Evolutionary conservation across 2,797 vertebrate genomes (phyloP), one percentile per base, ranked within the genome.

Genomic region (Sylvilagus floridanus): DNA sequence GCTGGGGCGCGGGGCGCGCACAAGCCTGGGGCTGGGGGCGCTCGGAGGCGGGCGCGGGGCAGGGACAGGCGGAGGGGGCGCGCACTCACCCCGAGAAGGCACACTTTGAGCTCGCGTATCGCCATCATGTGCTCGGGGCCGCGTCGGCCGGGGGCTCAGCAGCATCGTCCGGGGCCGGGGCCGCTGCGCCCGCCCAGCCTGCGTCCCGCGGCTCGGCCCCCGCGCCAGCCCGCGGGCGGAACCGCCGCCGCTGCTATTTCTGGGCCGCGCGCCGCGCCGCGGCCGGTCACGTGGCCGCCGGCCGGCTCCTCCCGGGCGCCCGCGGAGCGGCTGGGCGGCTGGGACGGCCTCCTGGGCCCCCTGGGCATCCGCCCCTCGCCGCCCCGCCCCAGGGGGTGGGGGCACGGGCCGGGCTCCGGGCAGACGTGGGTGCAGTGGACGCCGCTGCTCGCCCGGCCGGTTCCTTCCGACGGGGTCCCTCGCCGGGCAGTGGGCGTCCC

Each of bases 101-200:
- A 99, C 90, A 99, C 99, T 99, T 99, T 99, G 90, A 99, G 99
- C 98, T 99, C 99, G 96, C 99, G 98, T 96, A 99, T 99, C 91
- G 99, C 99, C 99, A 99, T 99, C 97, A 98, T 98, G 97, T 97
- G 97, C 96, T 88, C 81, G 79, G 82, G 94, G 85, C 93, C 86
- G 50, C 47, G 63, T 92, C 85, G 76, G 86, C 91, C 95, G 60
- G 96, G 97, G 97, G 90, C 94, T 97, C 97, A 83, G 91, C 90
- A 90, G 95, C 94, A 95, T 94, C 95, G 97, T 97, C 97, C 96
- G 96, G 82, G 54, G 54, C 54, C 54, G 54, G 54, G 54, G 96
- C 95, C 84, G 63, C 62, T 85, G 87, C 82, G 96, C 96, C 54
- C 54, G 54, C 54, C 54, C 54, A 57, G 54, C 54, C 54, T 57